Evolutionary conservation across 2,113 vertebrate genomes (phyloP).

Genomic region (Elephantulus edwardii): DNA sequence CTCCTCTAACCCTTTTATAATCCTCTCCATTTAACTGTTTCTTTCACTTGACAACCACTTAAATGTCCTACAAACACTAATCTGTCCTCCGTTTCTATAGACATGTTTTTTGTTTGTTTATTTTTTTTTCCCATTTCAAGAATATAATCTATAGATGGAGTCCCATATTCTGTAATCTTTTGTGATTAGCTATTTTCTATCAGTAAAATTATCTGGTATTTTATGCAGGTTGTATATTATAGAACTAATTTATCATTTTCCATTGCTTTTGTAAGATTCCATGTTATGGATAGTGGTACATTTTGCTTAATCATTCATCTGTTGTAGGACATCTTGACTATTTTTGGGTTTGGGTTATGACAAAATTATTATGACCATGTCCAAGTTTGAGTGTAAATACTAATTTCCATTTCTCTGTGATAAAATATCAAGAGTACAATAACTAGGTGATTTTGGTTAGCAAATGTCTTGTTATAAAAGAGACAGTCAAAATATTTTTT

Average conservation of each 20-base stretch:
- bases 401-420: not conserved
- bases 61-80: no score
- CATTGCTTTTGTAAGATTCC: not conserved
- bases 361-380: not conserved
- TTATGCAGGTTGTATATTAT: not conserved
- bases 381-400: not conserved
- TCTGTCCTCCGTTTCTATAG: not conserved
- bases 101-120: not conserved
- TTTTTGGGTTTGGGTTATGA: not conserved
- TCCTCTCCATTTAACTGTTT: not conserved
- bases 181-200: not conserved
- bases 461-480: not conserved
- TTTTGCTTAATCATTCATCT: not conserved
- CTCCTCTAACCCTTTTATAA: not conserved
- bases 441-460: not conserved
- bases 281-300: not conserved
- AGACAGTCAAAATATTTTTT: not conserved
- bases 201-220: not conserved
- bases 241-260: not conserved
- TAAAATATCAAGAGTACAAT: not conserved
- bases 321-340: not conserved
- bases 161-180: not conserved
- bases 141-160: not conserved
- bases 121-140: constrained; percentile 36
- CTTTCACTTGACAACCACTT: no score